Evolutionary conservation across 2,797 vertebrate species (phyloP).

Genomic region (Lophius americanus): DNA sequence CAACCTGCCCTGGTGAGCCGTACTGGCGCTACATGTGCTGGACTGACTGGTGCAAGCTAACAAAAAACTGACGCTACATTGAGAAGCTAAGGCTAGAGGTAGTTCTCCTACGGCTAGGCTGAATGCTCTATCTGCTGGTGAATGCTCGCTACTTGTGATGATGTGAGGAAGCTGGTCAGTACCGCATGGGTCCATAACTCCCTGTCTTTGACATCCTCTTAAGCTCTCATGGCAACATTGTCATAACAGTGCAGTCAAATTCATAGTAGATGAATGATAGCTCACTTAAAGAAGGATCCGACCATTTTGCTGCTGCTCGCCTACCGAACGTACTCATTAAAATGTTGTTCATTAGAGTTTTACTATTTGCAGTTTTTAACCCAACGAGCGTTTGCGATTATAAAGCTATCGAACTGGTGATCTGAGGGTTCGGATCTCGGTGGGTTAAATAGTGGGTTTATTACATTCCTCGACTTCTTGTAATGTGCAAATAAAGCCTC

Average conservation of each 20-base stretch:
- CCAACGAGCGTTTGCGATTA: slow-evolving; percentile 67
- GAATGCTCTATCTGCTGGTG: slow-evolving; percentile 68
- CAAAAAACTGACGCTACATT: slow-evolving; percentile 55
- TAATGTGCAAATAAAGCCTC: slow-evolving; percentile 70
- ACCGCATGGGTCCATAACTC: slow-evolving; percentile 87
- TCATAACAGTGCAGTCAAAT: slow-evolving; percentile 83
- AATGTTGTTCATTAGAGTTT: slow-evolving; percentile 87
- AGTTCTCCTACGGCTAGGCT: slow-evolving; percentile 55
- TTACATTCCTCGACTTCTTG: slow-evolving; percentile 79
- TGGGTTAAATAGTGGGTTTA: slow-evolving; percentile 83
- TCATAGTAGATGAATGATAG: slow-evolving; percentile 77
- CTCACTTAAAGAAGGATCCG: slow-evolving; percentile 73
- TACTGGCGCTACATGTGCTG: slow-evolving; percentile 48
- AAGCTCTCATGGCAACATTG: slow-evolving; percentile 77
- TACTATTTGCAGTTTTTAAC: slow-evolving; percentile 88
- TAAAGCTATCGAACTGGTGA: slow-evolving; percentile 28
- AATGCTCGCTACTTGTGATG: slow-evolving; percentile 67
- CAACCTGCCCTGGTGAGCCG: slow-evolving; percentile 23
- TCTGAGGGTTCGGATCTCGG: slow-evolving; percentile 65
- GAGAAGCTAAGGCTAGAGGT: slow-evolving; percentile 49
- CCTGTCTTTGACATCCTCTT: slow-evolving; percentile 81
- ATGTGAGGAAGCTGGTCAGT: slow-evolving; percentile 89
- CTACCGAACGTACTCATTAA: slow-evolving; percentile 84
- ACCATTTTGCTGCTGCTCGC: slow-evolving; percentile 96
- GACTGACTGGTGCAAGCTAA: slow-evolving; percentile 54